phyloP scores from a whole-genome alignment of 2,888 invertebrate genomes.

The Adela reaumurella region DNA sequence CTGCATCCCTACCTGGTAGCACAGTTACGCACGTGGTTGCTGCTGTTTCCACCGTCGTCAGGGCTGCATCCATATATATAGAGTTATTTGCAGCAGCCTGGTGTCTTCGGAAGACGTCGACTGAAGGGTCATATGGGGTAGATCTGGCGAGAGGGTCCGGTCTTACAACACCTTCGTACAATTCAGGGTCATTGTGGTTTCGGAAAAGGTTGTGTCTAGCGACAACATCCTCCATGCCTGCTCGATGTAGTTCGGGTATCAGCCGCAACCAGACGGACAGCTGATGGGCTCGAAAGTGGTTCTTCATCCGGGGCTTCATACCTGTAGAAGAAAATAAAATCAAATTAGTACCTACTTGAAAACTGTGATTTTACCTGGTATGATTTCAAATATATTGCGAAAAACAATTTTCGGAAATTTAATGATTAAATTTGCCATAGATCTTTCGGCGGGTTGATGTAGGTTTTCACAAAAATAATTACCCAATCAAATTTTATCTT shows the following conservation, averaged over 20 bases:
- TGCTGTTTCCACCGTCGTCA: conserved; percentile 67
- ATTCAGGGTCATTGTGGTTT: conserved; percentile 81
- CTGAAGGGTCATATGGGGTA: conserved; percentile 49
- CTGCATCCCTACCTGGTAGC: conserved; percentile 48
- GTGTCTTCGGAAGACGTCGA: conserved; percentile 55
- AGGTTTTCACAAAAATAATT: no score
- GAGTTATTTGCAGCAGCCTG: conserved; percentile 38
- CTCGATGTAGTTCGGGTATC: conserved; percentile 85
- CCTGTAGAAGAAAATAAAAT: conserved; percentile 57
- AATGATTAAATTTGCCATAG: no score
- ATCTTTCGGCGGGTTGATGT: no score
- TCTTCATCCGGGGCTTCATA: conserved; percentile 85
- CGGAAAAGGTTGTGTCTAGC: conserved; percentile 85
- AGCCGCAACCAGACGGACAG: conserved; percentile 92
- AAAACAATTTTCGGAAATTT: no score
- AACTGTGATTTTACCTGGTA: no score
- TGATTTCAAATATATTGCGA: no score
- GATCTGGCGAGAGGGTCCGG: conserved; percentile 75
- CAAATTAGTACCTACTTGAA: no score
- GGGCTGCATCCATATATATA: conserved; percentile 55
- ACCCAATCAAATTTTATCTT: no score
- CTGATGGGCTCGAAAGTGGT: conserved; percentile 93
- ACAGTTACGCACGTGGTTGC: conserved; percentile 70
- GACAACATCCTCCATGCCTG: conserved; percentile 86
- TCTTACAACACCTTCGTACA: conserved; percentile 86